Conservation (phyloP, 2,797 vertebrate genomes). For the Sciurus vulgaris region DNA sequence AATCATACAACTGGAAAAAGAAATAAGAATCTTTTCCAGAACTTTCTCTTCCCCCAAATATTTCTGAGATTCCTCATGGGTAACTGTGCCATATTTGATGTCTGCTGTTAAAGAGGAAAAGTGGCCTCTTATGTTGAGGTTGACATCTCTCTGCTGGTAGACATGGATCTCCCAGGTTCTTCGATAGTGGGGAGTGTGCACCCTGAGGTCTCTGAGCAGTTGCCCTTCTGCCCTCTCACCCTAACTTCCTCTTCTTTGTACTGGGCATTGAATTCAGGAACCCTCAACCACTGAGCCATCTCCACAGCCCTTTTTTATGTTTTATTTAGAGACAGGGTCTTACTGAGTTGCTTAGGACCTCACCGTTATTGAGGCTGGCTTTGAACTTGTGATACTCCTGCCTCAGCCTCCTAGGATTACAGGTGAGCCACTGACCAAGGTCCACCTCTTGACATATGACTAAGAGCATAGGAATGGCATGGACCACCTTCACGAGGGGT, state of each 20-base stretch:
- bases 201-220: not conserved
- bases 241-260: not conserved
- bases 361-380: too few relatives aligned
- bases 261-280: too few relatives aligned
- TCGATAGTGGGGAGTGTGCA: not conserved
- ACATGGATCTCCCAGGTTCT: not conserved
- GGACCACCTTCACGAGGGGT: too few relatives aligned
- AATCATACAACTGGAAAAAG: not conserved
- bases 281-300: too few relatives aligned
- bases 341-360: too few relatives aligned
- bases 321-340: too few relatives aligned
- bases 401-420: too few relatives aligned
- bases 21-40: not conserved
- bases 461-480: too few relatives aligned
- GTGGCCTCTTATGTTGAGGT: not conserved
- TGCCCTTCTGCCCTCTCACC: not conserved
- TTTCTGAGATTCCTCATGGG: not conserved
- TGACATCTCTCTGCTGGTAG: not conserved
- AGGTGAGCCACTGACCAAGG: too few relatives aligned
- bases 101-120: not conserved
- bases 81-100: not conserved
- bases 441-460: too few relatives aligned
- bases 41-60: not conserved
- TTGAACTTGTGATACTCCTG: too few relatives aligned
- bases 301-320: too few relatives aligned